These are phyloP conservation scores for Caerostris extrusa DNA, from an alignment of 1,140 invertebrate genomes.

Conservation along the genomic window DNA sequence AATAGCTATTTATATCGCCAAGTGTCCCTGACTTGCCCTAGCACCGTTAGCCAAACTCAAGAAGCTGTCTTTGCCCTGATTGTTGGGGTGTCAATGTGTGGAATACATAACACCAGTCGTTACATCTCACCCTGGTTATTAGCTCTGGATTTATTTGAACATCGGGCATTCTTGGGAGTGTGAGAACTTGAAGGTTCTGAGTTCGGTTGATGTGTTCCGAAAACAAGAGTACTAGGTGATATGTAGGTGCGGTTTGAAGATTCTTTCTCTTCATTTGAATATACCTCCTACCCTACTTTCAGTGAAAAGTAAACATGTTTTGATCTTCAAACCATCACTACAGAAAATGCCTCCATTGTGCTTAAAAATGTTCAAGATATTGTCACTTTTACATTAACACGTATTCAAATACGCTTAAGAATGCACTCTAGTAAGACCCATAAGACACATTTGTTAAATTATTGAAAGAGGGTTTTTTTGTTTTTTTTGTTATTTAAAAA, in stretches of 20 bases:
- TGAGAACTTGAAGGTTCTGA: neutral
- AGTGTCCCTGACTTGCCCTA: neutral
- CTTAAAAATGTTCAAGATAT: too few relatives aligned
- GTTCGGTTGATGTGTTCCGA: neutral
- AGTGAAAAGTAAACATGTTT: neutral
- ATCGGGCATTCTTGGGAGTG: neutral
- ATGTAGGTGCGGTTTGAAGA: neutral
- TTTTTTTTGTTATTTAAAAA: too few relatives aligned
- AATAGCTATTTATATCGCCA: neutral
- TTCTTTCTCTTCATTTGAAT: neutral
- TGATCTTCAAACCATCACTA: too few relatives aligned
- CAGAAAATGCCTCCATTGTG: too few relatives aligned
- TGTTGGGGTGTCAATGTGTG: slow-evolving; percentile 47
- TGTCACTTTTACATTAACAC: too few relatives aligned
- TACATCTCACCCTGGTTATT: slow-evolving; percentile 28
- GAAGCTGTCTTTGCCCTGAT: neutral
- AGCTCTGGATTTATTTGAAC: slow-evolving; percentile 21
- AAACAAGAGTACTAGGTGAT: neutral
- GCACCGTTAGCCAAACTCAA: neutral
- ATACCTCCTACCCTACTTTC: slow-evolving; percentile 6
- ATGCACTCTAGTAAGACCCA: too few relatives aligned
- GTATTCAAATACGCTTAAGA: too few relatives aligned
- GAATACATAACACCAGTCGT: slow-evolving; percentile 47
- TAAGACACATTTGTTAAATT: too few relatives aligned
- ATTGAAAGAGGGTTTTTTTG: too few relatives aligned